Evolutionary conservation across 2,113 vertebrate species (phyloP).

Genomic region (Cyprinodon tularosa): DNA sequence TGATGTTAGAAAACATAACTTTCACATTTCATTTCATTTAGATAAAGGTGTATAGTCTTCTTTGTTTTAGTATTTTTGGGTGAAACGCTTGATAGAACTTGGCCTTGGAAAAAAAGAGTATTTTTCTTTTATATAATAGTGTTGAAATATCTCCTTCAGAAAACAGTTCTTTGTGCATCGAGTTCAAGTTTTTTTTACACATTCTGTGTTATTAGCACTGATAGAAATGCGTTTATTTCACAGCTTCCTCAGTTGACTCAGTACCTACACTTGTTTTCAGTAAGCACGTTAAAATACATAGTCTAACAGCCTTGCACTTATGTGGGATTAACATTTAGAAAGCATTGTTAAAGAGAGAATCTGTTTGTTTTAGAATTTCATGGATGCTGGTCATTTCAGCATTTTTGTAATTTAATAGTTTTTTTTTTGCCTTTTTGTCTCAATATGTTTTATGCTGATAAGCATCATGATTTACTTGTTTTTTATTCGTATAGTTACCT

Average conservation of each 20-base stretch:
- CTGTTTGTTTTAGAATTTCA: background rate
- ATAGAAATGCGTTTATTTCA: conserved; percentile 39
- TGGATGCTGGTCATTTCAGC: no score
- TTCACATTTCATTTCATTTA: background rate
- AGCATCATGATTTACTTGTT: no score
- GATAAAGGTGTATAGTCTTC: background rate
- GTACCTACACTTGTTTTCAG: conserved; percentile 3
- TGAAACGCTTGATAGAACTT: background rate
- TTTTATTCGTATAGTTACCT: no score
- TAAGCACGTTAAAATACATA: background rate
- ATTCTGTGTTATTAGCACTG: conserved; percentile 32
- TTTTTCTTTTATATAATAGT: background rate
- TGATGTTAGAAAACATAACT: background rate
- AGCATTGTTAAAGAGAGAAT: background rate
- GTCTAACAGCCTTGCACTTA: background rate
- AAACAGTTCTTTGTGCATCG: background rate
- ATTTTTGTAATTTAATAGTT: no score
- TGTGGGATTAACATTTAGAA: background rate
- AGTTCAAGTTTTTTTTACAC: conserved; percentile 30
- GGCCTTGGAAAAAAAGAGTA: background rate
- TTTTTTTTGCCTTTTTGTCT: no score
- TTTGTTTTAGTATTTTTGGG: background rate
- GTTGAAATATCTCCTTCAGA: conserved; percentile 4
- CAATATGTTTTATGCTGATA: no score
- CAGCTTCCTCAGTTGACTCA: conserved; percentile 13